Evolutionary conservation across 2,888 invertebrate genomes (phyloP).

Genomic region (Amaurobius ferox): DNA sequence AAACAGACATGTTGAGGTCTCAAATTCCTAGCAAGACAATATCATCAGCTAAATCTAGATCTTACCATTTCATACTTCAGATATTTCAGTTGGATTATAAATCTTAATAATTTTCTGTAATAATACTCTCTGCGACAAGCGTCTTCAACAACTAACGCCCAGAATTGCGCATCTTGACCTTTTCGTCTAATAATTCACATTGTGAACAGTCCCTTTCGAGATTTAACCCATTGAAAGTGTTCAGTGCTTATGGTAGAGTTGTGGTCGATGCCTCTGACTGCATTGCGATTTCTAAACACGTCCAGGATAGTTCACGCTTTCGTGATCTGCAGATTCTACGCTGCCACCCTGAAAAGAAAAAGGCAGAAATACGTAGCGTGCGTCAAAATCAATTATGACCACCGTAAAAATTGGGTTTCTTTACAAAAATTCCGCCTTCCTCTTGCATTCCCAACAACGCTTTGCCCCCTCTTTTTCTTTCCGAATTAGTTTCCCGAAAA

Average conservation of each 20-base stretch:
- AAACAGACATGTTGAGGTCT: too few relatives aligned
- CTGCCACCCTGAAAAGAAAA: slow-evolving; percentile 24
- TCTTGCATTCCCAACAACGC: slow-evolving; percentile 34
- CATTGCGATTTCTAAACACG: slow-evolving; percentile 38
- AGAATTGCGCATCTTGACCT: too few relatives aligned
- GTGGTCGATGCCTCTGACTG: slow-evolving; percentile 9
- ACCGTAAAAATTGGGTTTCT: slow-evolving; percentile 62
- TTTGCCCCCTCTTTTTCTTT: slow-evolving; percentile 7
- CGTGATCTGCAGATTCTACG: slow-evolving; percentile 39
- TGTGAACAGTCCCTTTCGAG: background rate
- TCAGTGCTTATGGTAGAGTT: background rate
- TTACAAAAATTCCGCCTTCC: slow-evolving; percentile 29
- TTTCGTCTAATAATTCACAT: too few relatives aligned
- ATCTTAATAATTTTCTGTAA: too few relatives aligned
- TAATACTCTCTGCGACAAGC: too few relatives aligned
- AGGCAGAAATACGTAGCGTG: slow-evolving; percentile 37
- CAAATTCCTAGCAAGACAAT: too few relatives aligned
- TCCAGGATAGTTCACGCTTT: slow-evolving; percentile 46
- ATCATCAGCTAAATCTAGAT: too few relatives aligned
- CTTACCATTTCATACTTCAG: too few relatives aligned
- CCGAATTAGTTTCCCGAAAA: slow-evolving; percentile 47
- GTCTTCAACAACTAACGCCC: too few relatives aligned
- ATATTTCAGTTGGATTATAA: too few relatives aligned
- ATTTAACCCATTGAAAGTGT: background rate
- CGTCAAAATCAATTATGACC: slow-evolving; percentile 70